Evolutionary conservation across 2,888 invertebrate genomes (phyloP).

Genomic region (Cosmia trapezina): DNA sequence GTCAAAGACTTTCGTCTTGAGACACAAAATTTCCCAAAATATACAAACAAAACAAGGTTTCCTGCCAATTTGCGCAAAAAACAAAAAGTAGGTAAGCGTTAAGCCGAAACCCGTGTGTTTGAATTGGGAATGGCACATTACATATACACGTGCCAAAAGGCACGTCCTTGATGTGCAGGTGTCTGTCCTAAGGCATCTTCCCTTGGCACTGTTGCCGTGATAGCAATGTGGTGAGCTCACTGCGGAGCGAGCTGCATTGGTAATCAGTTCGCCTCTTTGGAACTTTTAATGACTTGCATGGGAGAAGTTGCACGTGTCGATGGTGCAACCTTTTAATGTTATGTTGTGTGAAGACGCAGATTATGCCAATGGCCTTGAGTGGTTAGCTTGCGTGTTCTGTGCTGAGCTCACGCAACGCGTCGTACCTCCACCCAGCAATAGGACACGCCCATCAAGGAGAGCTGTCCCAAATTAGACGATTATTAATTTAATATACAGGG

Average conservation of each 20-base stretch:
- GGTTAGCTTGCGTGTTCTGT: no score
- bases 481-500: no score
- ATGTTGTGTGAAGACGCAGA: not conserved
- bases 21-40: not conserved
- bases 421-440: no score
- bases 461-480: no score
- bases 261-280: constrained; percentile 33
- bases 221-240: constrained; percentile 43
- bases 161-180: constrained; percentile 42
- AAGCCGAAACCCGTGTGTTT: not conserved
- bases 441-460: no score
- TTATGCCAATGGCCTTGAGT: no score
- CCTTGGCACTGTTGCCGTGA: constrained; percentile 48
- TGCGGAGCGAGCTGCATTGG: constrained; percentile 24
- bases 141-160: constrained; percentile 27
- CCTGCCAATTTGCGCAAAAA: constrained; percentile 5
- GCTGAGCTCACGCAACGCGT: no score
- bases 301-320: constrained; percentile 29
- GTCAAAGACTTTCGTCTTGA: no score
- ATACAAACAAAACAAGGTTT: not conserved
- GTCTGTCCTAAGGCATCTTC: constrained; percentile 24
- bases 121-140: constrained; percentile 10
- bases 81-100: not conserved
- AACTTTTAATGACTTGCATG: constrained; percentile 17
- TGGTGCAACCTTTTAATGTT: constrained; percentile 4